Evolutionary conservation across 1,140 invertebrate genomes (phyloP), one percentile per base, ranked within the genome.

Genomic region (Probaryconus sp.): DNA sequence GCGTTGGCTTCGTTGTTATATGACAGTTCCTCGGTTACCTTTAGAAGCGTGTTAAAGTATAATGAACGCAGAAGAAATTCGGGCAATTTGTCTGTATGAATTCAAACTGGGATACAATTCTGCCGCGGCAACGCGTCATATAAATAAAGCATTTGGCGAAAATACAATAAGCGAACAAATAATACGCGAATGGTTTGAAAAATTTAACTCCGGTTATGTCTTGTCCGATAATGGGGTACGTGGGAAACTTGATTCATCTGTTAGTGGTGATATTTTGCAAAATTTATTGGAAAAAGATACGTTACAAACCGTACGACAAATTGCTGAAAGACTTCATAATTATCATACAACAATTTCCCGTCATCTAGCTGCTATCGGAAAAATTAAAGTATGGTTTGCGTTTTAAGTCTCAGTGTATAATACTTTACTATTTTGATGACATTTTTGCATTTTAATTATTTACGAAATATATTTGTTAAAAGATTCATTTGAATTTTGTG

Each of bases 61-160:
- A 14, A 73, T 73, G 70, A 51, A 67, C 42, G 37, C 35, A 1
- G 40, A 61, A 11, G 33, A 61, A 50, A 55, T 67, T 42, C 55
- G 61, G 0, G 9, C 40, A 20, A 73, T 73, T 42, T 73, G 70
- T 50, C 67, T 61, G 10, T 73, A 67, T 9, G 70, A 73, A 40
- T 73, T 73, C 5, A 73, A 73, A 56, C 17, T 67, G 11, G 70
- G 70, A n/a, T 73, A 73, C 28, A 73, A 65, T 17, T 31, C 40
- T 2, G 48, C 61, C 1, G 70, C 70, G 3, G 70, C 67, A 11
- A 61, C 21, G 26, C 70, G 70, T n/a, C 70, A 73, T 28, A 7
- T 73, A 13, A 73, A 0, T 30, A 37, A 50, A 42, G 70, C 55
- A 1, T 73, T 42, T 10, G 61, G 61, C 20, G 55, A 51, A 28